Conservation (phyloP, 2,113 vertebrate genomes). For the Lepus europaeus region DNA sequence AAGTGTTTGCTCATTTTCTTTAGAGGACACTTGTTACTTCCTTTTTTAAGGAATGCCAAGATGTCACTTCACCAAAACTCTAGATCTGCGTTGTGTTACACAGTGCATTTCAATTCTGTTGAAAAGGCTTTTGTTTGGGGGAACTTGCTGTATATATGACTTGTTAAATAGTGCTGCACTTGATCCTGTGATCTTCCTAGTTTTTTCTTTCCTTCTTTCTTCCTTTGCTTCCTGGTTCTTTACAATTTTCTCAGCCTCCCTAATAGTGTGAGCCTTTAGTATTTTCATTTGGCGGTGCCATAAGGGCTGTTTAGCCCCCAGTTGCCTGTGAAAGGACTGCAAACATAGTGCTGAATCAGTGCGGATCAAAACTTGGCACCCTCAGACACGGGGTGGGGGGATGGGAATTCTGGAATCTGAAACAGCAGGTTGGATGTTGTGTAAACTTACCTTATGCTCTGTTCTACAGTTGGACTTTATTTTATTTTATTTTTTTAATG, state of each 20-base stretch:
- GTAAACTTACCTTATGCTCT: constrained; percentile 56
- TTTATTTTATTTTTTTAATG: neutral
- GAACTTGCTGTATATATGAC: constrained; percentile 57
- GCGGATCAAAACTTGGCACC: constrained; percentile 63
- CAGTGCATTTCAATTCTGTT: constrained; percentile 44
- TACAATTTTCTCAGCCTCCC: constrained; percentile 8
- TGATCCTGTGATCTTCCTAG: constrained; percentile 28
- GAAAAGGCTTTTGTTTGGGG: constrained; percentile 70
- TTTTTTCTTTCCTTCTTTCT: neutral
- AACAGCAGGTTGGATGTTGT: constrained; percentile 60
- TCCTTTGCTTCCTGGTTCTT: constrained; percentile 4
- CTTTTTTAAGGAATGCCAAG: constrained; percentile 11
- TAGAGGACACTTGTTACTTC: neutral
- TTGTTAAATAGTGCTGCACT: constrained; percentile 70
- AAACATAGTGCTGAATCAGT: constrained; percentile 71
- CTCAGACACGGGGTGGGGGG: neutral
- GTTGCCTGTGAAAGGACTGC: neutral
- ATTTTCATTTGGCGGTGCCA: constrained; percentile 15
- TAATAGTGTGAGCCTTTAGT: neutral
- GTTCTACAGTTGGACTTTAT: constrained; percentile 31
- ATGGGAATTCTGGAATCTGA: constrained; percentile 68
- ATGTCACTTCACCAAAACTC: constrained; percentile 60
- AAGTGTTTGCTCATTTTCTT: too few species aligned
- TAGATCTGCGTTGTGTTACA: constrained; percentile 48
- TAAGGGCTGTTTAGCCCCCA: constrained; percentile 1